Evolutionary conservation across 1,140 invertebrate species (phyloP), one percentile per base, ranked within the genome.

Genomic region (Pteromalus puparum): DNA sequence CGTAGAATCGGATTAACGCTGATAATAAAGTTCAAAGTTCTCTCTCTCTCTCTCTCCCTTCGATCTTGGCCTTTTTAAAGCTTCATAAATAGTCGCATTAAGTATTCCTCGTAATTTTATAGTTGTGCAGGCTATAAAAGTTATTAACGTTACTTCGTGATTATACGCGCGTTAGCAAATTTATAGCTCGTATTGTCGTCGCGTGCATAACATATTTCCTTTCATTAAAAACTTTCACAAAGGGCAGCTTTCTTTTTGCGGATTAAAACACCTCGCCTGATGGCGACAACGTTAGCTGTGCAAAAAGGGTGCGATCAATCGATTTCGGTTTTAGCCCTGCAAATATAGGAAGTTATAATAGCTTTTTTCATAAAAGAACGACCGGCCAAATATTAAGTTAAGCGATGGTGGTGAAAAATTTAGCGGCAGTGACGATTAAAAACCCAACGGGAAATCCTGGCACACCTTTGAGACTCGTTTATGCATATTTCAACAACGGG

Each of bases 1-100:
- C 74, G 42, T 76, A 78, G 65, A 83, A 83, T 78, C 82, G 30
- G 82, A 83, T 83, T 83, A 83, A 78, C 74, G 65, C n/a, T 24
- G 53, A 83, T 78, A 83, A 78, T 83, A 83, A 83, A 78, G 26
- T 78, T 83, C 48, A 15, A 24, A 30, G 18, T 10, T 13, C 13
- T 7, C 6, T 46, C 68, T 81, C 15, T 74, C n/a, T 42, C 74
- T 38, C 6, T 48, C 13, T 28, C 18, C 21, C 18, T 65, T 28
- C 80, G 26, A 48, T 53, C 81, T 73, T 61, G 10, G 10, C 34
- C 65, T 76, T 68, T 76, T 82, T 42, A 46, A 76, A 46, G 53
- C 26, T 70, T 26, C 70, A 75, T 74, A 61, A 75, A 38, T 21
- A 30, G 46, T 30, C 28, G 46, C 12, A 48, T 75, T 74, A 53